Percentiles rank a stretch among this genome's conserved stretches.
Conservation (phyloP, 2,113 vertebrate species). For the Enhydra lutris region DNA sequence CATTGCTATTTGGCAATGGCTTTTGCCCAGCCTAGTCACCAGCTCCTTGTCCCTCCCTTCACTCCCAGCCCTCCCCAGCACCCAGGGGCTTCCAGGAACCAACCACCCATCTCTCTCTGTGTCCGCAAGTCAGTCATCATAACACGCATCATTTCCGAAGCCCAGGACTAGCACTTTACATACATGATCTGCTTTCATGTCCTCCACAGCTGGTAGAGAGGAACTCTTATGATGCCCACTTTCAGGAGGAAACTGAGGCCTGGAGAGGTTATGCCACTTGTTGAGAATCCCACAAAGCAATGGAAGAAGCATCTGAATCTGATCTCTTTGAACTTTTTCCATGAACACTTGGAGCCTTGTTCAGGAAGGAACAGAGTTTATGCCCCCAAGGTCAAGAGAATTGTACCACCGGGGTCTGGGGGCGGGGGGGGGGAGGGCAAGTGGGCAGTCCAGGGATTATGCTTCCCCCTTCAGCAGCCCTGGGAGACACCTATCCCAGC, state of each 20-base stretch:
- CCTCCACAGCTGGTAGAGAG: no score
- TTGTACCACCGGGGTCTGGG: no score
- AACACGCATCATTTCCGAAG: rapidly evolving
- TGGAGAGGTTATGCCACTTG: neutral
- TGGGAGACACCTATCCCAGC: neutral
- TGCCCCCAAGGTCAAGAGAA: neutral
- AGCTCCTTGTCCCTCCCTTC: neutral
- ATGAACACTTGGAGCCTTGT: neutral
- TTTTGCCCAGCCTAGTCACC: neutral
- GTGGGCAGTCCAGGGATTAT: neutral
- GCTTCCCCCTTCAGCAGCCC: neutral
- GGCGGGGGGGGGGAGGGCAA: no score
- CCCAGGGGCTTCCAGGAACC: neutral
- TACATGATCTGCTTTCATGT: neutral
- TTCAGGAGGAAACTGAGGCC: neutral
- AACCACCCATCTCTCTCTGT: neutral
- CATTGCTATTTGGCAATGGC: neutral
- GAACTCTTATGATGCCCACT: neutral
- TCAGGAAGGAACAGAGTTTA: neutral
- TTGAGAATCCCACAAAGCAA: neutral
- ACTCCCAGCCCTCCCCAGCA: neutral
- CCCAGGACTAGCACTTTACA: neutral
- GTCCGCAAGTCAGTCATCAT: neutral
- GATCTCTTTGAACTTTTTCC: neutral
- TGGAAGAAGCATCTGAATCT: neutral